Percentiles rank a stretch among this genome's conserved stretches.
phyloP scores from a whole-genome alignment of 1,140 invertebrate genomes.

The Ooceraea biroi region DNA sequence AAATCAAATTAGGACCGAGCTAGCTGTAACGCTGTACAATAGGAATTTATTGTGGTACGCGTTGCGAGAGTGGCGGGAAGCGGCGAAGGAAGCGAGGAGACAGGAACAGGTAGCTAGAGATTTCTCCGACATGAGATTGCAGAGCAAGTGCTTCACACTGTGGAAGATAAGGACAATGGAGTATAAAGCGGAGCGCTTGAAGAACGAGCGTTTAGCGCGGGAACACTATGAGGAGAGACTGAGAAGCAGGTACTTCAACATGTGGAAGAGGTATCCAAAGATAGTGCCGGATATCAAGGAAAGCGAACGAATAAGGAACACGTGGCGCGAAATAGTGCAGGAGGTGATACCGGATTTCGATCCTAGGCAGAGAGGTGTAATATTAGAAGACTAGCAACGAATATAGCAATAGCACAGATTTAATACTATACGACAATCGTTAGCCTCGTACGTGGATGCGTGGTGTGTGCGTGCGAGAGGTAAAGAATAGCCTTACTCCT shows the following conservation, averaged over 20 bases:
- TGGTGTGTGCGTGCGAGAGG: background rate
- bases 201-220: slow-evolving; percentile 71
- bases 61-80: slow-evolving; percentile 76
- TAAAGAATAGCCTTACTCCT: slow-evolving; percentile 32
- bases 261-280: slow-evolving; percentile 79
- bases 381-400: slow-evolving; percentile 75
- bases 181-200: slow-evolving; percentile 49
- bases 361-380: slow-evolving; percentile 78
- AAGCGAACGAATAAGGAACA: slow-evolving; percentile 78
- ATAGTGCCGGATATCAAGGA: slow-evolving; percentile 78
- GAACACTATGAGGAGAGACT: slow-evolving; percentile 70
- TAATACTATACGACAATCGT: slow-evolving; percentile 37
- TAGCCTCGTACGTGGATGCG: slow-evolving; percentile 18
- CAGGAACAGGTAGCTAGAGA: slow-evolving; percentile 81
- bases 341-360: slow-evolving; percentile 82
- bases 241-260: slow-evolving; percentile 72
- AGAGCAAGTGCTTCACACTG: slow-evolving; percentile 67
- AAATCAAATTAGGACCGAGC: slow-evolving; percentile 64
- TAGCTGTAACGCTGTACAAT: slow-evolving; percentile 68
- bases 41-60: slow-evolving; percentile 72
- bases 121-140: slow-evolving; percentile 80
- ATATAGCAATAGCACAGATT: slow-evolving; percentile 41
- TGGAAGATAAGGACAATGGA: slow-evolving; percentile 71
- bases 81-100: slow-evolving; percentile 58
- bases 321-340: slow-evolving; percentile 81